Conservation (phyloP, 53 echinoderm and acorn worm genomes). For the Echinometra lucunter region DNA sequence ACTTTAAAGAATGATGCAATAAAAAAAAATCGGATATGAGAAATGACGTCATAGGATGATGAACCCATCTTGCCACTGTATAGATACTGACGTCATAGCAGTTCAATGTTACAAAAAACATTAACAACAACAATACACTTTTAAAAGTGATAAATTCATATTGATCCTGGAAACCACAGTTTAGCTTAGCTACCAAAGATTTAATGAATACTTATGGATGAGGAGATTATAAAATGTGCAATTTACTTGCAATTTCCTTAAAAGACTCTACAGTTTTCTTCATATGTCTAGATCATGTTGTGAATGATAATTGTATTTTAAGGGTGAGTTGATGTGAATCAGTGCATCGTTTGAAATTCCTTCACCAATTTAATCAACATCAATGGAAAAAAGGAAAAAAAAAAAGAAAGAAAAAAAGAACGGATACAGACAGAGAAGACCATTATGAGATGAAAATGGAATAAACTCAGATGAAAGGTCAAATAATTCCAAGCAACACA, state of each 20-base stretch:
- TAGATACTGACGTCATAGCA: neutral
- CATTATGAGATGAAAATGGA: neutral
- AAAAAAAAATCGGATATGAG: neutral
- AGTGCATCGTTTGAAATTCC: neutral
- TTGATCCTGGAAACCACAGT: too few relatives aligned
- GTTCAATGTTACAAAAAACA: neutral
- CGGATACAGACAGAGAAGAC: neutral
- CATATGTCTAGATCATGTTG: neutral
- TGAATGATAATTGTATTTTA: neutral
- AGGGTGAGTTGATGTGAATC: neutral
- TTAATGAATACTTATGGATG: too few relatives aligned
- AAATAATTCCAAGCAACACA: neutral
- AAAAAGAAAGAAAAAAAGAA: neutral
- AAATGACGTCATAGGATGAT: neutral
- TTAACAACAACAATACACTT: too few relatives aligned
- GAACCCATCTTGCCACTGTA: neutral
- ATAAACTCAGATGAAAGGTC: neutral
- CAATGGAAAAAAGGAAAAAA: neutral
- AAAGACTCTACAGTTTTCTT: too few relatives aligned
- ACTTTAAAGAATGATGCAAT: neutral
- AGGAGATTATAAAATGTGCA: neutral
- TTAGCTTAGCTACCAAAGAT: too few relatives aligned
- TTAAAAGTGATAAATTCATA: too few relatives aligned
- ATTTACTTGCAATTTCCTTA: too few relatives aligned
- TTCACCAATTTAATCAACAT: neutral